Percentiles rank a stretch among this genome's conserved stretches.
Conservation (phyloP, 2,113 vertebrate species). For the Dolichallabes microphthalmus region DNA sequence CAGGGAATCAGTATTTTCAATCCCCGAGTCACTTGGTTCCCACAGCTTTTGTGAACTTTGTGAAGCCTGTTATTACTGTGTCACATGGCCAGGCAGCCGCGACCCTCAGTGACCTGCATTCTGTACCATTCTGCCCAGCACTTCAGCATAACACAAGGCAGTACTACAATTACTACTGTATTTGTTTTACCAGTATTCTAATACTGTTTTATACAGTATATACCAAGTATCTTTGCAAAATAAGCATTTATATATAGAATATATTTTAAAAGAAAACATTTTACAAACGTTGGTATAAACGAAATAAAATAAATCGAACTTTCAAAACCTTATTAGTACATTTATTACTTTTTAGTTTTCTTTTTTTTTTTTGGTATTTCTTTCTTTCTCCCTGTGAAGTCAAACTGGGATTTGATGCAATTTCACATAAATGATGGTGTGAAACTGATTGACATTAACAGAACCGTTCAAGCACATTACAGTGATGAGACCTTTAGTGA, state of each 20-base stretch:
- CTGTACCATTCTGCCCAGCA: background rate
- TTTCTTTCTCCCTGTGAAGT: background rate
- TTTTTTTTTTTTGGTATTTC: background rate
- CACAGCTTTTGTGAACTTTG: conserved; percentile 25
- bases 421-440: too few species aligned
- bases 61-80: conserved; percentile 31
- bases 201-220: background rate
- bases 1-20: conserved; percentile 14
- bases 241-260: background rate
- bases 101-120: conserved; percentile 5
- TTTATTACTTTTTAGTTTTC: background rate
- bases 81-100: conserved; percentile 23
- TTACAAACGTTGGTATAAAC: too few species aligned
- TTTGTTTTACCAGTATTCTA: background rate
- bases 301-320: background rate
- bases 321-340: background rate
- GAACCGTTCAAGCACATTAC: too few species aligned
- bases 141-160: background rate
- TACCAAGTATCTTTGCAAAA: background rate
- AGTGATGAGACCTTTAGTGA: too few species aligned
- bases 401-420: too few species aligned
- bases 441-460: too few species aligned
- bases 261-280: background rate
- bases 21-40: conserved; percentile 28
- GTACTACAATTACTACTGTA: background rate